A percentile compares a stretch with the other conserved stretches of the same genome.
Evolutionary conservation across 2,797 vertebrate genomes (phyloP).

Genomic region (Pangasius krempfi): DNA sequence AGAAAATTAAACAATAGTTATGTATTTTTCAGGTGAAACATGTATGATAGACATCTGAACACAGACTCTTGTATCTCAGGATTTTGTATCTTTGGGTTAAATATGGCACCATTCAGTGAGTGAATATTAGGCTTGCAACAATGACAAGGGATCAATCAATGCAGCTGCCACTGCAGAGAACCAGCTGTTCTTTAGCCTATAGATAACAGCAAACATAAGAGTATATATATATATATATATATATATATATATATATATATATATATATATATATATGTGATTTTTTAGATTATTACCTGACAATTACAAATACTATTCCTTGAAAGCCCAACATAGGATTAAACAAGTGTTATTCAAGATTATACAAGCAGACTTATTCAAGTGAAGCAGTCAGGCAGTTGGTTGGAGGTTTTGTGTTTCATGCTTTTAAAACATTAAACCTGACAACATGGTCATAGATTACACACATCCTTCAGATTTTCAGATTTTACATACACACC

Average conservation of each 20-base stretch:
- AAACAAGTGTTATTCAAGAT: background rate
- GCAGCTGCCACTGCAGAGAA: constrained; percentile 14
- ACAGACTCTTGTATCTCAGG: constrained; percentile 12
- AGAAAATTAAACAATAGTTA: background rate
- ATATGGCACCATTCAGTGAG: background rate
- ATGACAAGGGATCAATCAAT: background rate
- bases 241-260: background rate
- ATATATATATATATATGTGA: background rate
- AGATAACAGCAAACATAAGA: constrained; percentile 1
- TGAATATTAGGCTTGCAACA: background rate
- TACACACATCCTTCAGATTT: background rate
- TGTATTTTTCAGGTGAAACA: background rate
- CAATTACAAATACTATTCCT: background rate
- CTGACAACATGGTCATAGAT: background rate
- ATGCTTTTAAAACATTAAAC: background rate
- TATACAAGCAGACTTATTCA: background rate
- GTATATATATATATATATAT: background rate
- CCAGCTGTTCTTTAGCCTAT: constrained; percentile 9
- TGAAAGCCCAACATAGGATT: constrained; percentile 6
- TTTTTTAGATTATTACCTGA: background rate
- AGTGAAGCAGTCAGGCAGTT: background rate
- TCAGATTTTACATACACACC: constrained; percentile 8
- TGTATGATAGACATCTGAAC: constrained; percentile 46
- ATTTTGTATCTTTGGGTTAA: constrained; percentile 33
- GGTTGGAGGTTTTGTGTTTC: background rate